phyloP scores from a whole-genome alignment of 2,797 vertebrate genomes.

The Pangasius mekongensis region DNA sequence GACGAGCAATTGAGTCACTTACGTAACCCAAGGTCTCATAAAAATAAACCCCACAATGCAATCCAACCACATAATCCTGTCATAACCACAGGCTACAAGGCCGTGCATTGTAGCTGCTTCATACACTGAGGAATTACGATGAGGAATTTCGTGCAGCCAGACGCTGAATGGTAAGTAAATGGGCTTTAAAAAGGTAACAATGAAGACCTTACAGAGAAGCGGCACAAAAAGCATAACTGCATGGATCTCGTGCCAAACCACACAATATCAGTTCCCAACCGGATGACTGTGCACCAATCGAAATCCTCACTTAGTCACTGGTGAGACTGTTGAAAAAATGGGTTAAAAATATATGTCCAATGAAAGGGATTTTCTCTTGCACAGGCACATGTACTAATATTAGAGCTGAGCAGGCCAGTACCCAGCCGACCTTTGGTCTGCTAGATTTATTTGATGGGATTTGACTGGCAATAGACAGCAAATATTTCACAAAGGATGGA shows the following conservation, averaged over 20 bases:
- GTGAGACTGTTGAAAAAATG: not conserved
- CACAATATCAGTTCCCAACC: conserved; percentile 26
- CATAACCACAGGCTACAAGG: conserved; percentile 46
- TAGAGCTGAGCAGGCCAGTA: not conserved
- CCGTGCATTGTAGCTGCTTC: conserved; percentile 32
- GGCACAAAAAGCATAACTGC: conserved; percentile 18
- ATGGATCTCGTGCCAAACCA: not conserved
- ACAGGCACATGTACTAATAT: not conserved
- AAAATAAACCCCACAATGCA: conserved; percentile 28
- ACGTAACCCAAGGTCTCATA: conserved; percentile 31
- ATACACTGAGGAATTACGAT: conserved; percentile 7
- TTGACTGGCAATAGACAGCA: not conserved
- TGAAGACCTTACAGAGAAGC: conserved; percentile 1
- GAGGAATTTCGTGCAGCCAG: conserved; percentile 28
- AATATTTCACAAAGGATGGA: not conserved
- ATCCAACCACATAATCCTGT: conserved; percentile 27
- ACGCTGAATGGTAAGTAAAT: conserved; percentile 22
- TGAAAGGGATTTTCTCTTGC: conserved; percentile 6
- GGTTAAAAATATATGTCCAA: conserved; percentile 11
- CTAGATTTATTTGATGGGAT: not conserved
- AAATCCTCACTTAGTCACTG: not conserved
- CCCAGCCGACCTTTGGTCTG: not conserved
- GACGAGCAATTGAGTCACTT: conserved; percentile 2
- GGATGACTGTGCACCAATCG: not conserved
- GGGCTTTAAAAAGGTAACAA: conserved; percentile 47